Percentiles rank a stretch among this genome's conserved stretches.
Conservation (phyloP, 2,888 invertebrate species). For the Aphodius sticticus region DNA sequence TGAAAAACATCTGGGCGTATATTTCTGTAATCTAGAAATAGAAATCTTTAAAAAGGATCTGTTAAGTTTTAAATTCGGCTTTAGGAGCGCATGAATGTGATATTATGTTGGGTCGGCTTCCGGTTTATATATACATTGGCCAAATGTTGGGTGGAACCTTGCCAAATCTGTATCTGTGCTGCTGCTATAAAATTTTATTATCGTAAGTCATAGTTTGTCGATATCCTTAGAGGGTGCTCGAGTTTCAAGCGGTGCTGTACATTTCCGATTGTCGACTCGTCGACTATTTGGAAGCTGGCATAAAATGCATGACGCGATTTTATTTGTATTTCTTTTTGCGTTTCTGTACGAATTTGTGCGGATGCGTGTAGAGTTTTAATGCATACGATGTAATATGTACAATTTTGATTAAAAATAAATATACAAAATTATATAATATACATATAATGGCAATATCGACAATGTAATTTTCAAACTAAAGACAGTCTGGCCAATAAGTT, state of each 20-base stretch:
- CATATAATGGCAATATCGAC: no score
- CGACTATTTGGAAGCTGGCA: neutral
- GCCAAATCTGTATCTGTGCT: neutral
- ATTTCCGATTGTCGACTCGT: neutral
- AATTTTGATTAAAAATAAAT: no score
- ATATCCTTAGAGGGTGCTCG: neutral
- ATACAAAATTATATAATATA: no score
- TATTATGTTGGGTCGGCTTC: neutral
- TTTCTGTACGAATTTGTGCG: no score
- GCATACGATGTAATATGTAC: no score
- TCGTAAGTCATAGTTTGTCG: neutral
- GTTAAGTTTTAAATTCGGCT: neutral
- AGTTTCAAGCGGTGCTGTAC: neutral
- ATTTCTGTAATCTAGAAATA: no score
- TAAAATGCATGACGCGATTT: neutral
- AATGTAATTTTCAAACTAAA: no score
- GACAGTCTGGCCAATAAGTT: no score
- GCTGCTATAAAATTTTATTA: neutral
- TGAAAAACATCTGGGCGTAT: no score
- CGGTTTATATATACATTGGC: neutral
- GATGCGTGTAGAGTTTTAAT: no score
- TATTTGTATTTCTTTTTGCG: no score
- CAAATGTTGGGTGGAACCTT: neutral
- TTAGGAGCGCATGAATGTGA: neutral
- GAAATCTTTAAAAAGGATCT: no score